Evolutionary conservation across 2,888 invertebrate species (phyloP), one percentile per base, ranked within the genome.

Genomic region (Yponomeuta sedellus): DNA sequence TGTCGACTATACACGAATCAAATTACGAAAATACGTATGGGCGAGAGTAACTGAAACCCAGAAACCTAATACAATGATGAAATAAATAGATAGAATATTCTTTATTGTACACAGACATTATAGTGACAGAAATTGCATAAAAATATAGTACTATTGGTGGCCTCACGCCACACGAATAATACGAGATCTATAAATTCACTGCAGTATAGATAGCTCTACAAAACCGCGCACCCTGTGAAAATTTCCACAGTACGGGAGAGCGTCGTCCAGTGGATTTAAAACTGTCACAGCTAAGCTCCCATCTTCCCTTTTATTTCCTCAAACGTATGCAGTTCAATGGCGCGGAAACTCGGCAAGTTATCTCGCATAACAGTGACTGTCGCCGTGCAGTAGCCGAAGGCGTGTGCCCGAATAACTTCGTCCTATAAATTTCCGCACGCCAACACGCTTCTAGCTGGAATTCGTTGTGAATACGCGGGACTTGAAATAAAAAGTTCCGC

Each of bases 401-500:
- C 59, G 20, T 20, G 22, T 20, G 59, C 59, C 25, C 25, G 59
- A 59, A 59, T 79, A 81, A 77, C 78, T 80, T 75, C 70, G 71
- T 68, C 70, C 77, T 70, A 80, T 81, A 82, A 80, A 82, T 82
- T 75, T 59, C 59, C 20, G 20, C 59, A 12, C 20, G 59, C 59
- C 59, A 25, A 59, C 59, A 59, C 59, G 59, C 25, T 59, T 12
- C 25, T 16, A 52, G 44, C 71, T 66, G 74, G 73, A 44, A 67
- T 68, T 64, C 66, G 65, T 69, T 75, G 74, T 77, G 77, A 78
- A 80, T 76, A 74, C 73, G 70, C 44, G 73, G 73, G 77, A 80
- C 77, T 81, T 75, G 76, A 80, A 82, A 81, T 79, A 80, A 74
- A 77, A 78, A 80, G 73, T 75, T 64, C 44, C 44, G 12, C 16